These are phyloP conservation scores for Plagiodera versicolora DNA, from an alignment of 2,888 invertebrate species.

Conservation along the genomic window DNA sequence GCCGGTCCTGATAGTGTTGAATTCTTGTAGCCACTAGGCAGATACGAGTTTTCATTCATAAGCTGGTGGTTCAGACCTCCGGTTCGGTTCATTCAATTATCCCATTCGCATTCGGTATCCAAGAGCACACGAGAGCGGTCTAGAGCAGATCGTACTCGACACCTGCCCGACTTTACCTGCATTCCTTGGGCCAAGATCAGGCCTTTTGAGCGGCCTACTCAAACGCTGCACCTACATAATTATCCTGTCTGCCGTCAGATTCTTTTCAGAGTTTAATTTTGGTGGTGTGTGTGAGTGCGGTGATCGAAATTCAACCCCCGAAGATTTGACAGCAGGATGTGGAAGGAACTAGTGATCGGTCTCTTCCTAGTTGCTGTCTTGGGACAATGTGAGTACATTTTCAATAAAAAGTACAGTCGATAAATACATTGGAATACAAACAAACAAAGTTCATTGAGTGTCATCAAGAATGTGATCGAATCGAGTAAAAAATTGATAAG, in stretches of 20 bases:
- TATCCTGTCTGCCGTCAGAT: neutral
- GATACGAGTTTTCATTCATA: constrained; percentile 41
- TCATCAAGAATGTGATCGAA: too few relatives aligned
- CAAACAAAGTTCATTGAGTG: too few relatives aligned
- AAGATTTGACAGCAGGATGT: neutral
- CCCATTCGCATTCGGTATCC: constrained; percentile 17
- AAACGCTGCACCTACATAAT: constrained; percentile 15
- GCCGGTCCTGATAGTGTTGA: constrained; percentile 23
- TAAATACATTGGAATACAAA: too few relatives aligned
- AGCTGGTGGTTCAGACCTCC: constrained; percentile 33
- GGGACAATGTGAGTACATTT: neutral
- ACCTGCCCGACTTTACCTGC: constrained; percentile 34
- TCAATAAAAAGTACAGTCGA: neutral
- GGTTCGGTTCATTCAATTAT: constrained; percentile 41
- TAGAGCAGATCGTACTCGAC: constrained; percentile 16
- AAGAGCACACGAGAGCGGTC: constrained; percentile 30
- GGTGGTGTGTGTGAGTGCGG: neutral
- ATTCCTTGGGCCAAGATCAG: constrained; percentile 30
- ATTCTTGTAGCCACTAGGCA: constrained; percentile 32
- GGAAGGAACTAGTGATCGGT: neutral
- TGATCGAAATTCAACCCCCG: neutral
- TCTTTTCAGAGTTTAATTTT: neutral
- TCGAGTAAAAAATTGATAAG: too few relatives aligned
- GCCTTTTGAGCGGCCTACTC: constrained; percentile 24
- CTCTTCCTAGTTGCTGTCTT: neutral